Conservation (phyloP, 1,140 invertebrate species). For the Bombus affinis region DNA sequence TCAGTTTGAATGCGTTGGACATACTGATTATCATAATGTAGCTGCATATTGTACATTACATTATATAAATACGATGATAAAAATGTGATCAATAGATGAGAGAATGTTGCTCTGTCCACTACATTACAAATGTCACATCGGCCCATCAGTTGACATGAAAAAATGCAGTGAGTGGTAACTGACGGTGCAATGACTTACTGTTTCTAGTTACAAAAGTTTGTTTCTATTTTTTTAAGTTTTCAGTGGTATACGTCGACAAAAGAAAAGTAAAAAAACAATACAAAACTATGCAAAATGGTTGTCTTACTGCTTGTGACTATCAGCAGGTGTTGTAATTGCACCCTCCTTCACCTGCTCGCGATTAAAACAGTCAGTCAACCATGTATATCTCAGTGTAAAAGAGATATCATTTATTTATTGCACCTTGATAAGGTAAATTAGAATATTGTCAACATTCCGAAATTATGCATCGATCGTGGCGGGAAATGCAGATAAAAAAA, state of each 20-base stretch:
- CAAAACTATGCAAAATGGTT: constrained; percentile 44
- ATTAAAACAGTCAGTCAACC: constrained; percentile 49
- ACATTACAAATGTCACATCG: constrained; percentile 68
- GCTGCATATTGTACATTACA: constrained; percentile 80
- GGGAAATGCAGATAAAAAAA: constrained; percentile 49
- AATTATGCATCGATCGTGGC: constrained; percentile 63
- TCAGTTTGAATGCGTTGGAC: constrained; percentile 78
- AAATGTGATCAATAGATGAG: constrained; percentile 76
- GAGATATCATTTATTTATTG: constrained; percentile 70
- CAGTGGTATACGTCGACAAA: constrained; percentile 59
- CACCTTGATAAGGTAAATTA: constrained; percentile 66
- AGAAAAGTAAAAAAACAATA: constrained; percentile 51
- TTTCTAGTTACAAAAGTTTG: constrained; percentile 66
- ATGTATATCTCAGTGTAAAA: constrained; percentile 63
- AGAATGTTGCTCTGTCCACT: constrained; percentile 76
- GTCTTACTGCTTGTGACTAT: constrained; percentile 42
- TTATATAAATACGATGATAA: constrained; percentile 78
- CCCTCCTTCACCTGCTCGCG: constrained; percentile 53
- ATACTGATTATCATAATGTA: constrained; percentile 79
- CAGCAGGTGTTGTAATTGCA: constrained; percentile 46
- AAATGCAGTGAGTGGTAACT: constrained; percentile 61
- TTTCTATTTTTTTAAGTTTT: constrained; percentile 67
- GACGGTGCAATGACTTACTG: constrained; percentile 67
- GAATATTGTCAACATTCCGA: constrained; percentile 67
- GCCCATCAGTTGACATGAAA: constrained; percentile 57